Evolutionary conservation across 2,888 invertebrate genomes (phyloP).

Genomic region (Ophioninae sp.): DNA sequence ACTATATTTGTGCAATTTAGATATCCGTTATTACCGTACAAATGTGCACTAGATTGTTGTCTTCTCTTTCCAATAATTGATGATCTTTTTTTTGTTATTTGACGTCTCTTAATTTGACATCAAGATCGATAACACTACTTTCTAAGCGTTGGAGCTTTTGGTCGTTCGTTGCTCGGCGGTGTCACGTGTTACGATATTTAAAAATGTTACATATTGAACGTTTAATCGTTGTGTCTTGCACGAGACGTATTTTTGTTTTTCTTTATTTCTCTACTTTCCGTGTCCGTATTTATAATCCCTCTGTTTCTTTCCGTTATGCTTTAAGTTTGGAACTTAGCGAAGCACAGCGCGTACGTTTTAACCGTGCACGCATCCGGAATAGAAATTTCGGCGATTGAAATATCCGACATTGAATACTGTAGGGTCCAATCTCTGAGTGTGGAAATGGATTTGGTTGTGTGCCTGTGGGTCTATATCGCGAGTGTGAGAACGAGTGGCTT

Average conservation of each 20-base stretch:
- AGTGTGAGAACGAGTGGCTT: slow-evolving; percentile 8
- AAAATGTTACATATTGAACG: slow-evolving; percentile 20
- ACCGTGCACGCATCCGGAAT: slow-evolving; percentile 22
- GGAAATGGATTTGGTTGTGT: not conserved
- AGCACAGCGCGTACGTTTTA: slow-evolving; percentile 20
- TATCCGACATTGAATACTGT: slow-evolving; percentile 7
- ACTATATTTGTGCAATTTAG: not conserved
- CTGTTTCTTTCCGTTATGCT: slow-evolving; percentile 40
- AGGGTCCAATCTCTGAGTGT: slow-evolving; percentile 9
- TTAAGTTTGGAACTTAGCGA: slow-evolving; percentile 22
- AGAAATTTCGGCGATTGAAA: slow-evolving; percentile 39
- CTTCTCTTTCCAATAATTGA: not conserved
- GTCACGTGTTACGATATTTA: slow-evolving; percentile 49
- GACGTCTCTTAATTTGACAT: slow-evolving; percentile 7
- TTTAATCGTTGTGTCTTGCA: slow-evolving; percentile 48
- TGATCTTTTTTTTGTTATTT: not conserved
- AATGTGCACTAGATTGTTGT: slow-evolving; percentile 36
- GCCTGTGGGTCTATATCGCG: slow-evolving; percentile 1
- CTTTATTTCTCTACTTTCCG: slow-evolving; percentile 34
- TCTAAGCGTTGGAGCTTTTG: slow-evolving; percentile 51
- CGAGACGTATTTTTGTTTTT: slow-evolving; percentile 50
- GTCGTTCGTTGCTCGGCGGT: slow-evolving; percentile 53
- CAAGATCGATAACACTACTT: slow-evolving; percentile 52
- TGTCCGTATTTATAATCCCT: slow-evolving; percentile 41
- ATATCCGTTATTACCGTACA: not conserved